A percentile compares a stretch with the other conserved stretches of the same genome.
These are phyloP conservation scores for Semotilus atromaculatus DNA, from an alignment of 2,797 vertebrate genomes.

Conservation along the genomic window DNA sequence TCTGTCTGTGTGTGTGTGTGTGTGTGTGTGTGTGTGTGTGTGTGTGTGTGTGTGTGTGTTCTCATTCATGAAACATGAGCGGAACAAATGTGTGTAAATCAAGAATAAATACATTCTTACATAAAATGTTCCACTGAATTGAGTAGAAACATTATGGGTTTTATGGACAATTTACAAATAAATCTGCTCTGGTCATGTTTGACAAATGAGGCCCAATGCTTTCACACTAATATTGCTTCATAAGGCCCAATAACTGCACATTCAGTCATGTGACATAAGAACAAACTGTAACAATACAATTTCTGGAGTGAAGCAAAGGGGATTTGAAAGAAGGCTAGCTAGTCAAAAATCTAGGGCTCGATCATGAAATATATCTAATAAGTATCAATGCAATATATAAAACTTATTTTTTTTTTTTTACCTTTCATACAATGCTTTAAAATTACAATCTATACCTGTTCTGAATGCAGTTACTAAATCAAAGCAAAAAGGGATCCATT, in stretches of 20 bases:
- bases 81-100: not conserved
- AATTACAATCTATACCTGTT: not conserved
- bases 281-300: not conserved
- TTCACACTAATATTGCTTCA: constrained; percentile 69
- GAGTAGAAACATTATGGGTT: not conserved
- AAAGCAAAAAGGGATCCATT: not conserved
- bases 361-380: constrained; percentile 3
- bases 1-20: constrained; percentile 3
- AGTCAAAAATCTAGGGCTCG: not conserved
- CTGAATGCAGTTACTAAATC: not conserved
- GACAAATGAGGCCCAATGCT: not conserved
- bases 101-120: not conserved
- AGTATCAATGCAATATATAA: constrained; percentile 22
- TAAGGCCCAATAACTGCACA: not conserved
- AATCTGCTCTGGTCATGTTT: not conserved
- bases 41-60: not conserved
- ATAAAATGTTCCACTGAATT: not conserved
- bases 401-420: not conserved
- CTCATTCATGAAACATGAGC: not conserved
- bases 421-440: not conserved
- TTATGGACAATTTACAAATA: too few species aligned
- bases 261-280: not conserved
- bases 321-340: not conserved
- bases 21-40: not conserved
- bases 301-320: not conserved